Evolutionary conservation across 2,888 invertebrate species (phyloP), one percentile per base, ranked within the genome.

Genomic region (Cephus spinipes): DNA sequence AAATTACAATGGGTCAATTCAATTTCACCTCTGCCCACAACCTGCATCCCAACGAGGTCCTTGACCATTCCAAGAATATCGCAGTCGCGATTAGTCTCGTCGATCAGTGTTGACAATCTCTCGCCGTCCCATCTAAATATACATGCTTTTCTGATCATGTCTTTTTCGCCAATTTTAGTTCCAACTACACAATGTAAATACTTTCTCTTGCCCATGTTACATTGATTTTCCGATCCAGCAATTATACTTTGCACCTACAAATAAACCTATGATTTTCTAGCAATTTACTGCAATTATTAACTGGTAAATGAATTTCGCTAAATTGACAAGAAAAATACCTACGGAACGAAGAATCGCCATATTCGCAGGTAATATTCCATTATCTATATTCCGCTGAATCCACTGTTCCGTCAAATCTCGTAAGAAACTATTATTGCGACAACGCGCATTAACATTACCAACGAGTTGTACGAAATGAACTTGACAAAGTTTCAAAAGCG

Each of bases 11-110:
- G 4, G 40, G 4, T 40, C 40, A 40, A 40, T 40, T 15, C 4
- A 40, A 31, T 31, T 77, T 77, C 81, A 86, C 90, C 87, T 86
- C 86, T 84, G 12, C 85, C 85, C 69, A 83, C 77, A 32, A 87
- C 78, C 83, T 85, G 87, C 81, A 85, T 83, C 31, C 90, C 90
- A 74, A 83, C 79, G 15, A 90, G 78, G 23, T 83, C 82, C 32
- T 79, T 85, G 69, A 69, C 4, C 12, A 69, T 31, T 31, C 32
- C 69, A 6, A 69, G 31, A 69, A 30, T 12, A 30, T 69, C 40
- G 40, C 40, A 40, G 15, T 40, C 4, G 15, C 40, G 40, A 15
- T 40, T 40, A 40, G 40, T 40, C 40, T 40, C 40, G 40, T 40
- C 40, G 40, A 40, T 40, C 15, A 40, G 15, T 15, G 40, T 4